A percentile compares a stretch with the other conserved stretches of the same genome.
These are phyloP conservation scores for Caenorhabditis becei DNA, from an alignment of 2,888 invertebrate species.

Conservation along the genomic window DNA sequence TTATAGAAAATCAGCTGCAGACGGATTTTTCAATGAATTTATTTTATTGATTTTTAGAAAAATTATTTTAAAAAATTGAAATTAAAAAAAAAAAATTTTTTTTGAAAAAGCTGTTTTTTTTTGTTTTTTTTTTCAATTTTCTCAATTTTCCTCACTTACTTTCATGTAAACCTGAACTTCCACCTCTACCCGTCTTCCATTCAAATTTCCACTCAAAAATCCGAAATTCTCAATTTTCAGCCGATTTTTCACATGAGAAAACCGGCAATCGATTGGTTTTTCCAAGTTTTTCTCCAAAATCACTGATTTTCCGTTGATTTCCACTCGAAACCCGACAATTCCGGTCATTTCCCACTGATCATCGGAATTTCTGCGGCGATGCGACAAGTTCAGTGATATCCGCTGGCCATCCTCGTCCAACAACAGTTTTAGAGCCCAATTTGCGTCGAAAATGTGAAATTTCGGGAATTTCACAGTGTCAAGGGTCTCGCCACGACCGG, in stretches of 20 bases:
- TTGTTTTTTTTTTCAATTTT: not conserved
- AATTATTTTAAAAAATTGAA: not conserved
- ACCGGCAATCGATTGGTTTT: not conserved
- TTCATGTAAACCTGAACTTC: slow-evolving; percentile 17
- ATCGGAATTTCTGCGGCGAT: not conserved
- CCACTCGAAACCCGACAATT: not conserved
- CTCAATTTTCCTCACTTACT: slow-evolving; percentile 9
- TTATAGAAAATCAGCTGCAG: too few relatives aligned
- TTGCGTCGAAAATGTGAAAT: slow-evolving; percentile 46
- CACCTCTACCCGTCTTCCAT: not conserved
- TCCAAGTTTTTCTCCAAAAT: not conserved
- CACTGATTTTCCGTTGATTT: not conserved
- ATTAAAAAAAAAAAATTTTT: not conserved
- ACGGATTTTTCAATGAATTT: too few relatives aligned
- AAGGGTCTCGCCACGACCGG: slow-evolving; percentile 15
- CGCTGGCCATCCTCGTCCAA: not conserved
- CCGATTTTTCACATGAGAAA: slow-evolving; percentile 7
- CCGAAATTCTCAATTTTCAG: slow-evolving; percentile 7
- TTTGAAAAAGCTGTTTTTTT: not conserved
- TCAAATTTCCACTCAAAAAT: not conserved
- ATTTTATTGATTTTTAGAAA: not conserved
- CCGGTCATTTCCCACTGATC: slow-evolving; percentile 33
- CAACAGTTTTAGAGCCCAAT: slow-evolving; percentile 28
- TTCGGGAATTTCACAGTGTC: slow-evolving; percentile 9
- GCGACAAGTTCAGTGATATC: slow-evolving; percentile 3